Conservation (phyloP, 2,797 vertebrate genomes). For the Bradypodion pumilum region DNA sequence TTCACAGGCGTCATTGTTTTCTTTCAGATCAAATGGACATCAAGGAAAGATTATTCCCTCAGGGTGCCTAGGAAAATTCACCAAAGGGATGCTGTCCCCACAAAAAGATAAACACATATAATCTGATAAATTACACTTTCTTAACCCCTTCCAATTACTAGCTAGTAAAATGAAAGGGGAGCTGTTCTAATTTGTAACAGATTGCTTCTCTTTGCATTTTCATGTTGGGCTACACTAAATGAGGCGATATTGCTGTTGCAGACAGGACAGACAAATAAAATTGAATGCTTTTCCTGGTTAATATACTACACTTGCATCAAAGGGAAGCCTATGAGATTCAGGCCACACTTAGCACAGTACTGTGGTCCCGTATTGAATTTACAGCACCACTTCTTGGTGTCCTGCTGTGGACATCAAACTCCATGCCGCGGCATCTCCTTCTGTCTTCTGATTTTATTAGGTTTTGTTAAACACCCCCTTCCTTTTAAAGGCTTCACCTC, state of each 20-base stretch:
- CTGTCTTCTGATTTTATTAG: conserved; percentile 82
- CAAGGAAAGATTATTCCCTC: conserved; percentile 75
- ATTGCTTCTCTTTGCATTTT: conserved; percentile 79
- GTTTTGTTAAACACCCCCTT: conserved; percentile 48
- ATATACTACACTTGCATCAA: conserved; percentile 84
- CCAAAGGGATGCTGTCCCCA: conserved; percentile 76
- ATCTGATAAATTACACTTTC: conserved; percentile 84
- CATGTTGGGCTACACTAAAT: conserved; percentile 75
- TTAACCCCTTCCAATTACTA: conserved; percentile 85
- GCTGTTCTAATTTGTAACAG: conserved; percentile 84
- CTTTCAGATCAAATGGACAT: conserved; percentile 75
- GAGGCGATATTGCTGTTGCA: conserved; percentile 78
- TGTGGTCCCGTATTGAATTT: conserved; percentile 83
- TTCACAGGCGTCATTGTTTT: conserved; percentile 73
- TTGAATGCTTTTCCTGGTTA: conserved; percentile 82
- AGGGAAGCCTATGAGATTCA: conserved; percentile 78
- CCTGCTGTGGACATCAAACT: conserved; percentile 85
- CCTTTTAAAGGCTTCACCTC: conserved; percentile 45
- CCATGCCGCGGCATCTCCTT: conserved; percentile 78
- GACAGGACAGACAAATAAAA: conserved; percentile 85
- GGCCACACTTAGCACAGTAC: conserved; percentile 79
- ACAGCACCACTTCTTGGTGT: conserved; percentile 80
- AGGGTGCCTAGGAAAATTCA: conserved; percentile 70
- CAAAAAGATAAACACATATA: conserved; percentile 78
- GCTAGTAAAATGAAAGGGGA: conserved; percentile 84